Evolutionary conservation across 2,113 vertebrate species (phyloP), one percentile per base, ranked within the genome.

Genomic region (Amphilophus citrinellus): DNA sequence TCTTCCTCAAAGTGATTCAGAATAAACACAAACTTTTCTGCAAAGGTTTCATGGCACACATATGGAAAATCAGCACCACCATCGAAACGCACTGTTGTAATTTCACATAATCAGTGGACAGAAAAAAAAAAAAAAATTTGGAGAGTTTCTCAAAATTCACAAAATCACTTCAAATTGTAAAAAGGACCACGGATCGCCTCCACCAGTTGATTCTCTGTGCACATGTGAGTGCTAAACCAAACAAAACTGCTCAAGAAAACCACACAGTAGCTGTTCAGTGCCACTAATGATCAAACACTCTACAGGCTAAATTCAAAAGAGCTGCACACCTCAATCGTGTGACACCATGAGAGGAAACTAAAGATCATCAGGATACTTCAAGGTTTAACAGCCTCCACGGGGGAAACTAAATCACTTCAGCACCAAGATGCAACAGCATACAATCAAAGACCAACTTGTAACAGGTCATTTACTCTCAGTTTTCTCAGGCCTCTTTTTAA

Each of bases 101-200:
- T 7, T 35, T 35, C 35, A 35, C 6, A 7, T 7, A 35, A 35
- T 7, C 35, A 7, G 32, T 35, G 35, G 35, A 35, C 35, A 35
- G 2, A 6, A 35, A 35, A 35, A 35, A 6, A 35, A 35, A 6
- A 6, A 35, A 35, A 6, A 6, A 35, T 35, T 6, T 35, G 6
- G 6, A 7, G 35, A 35, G 35, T 35, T 35, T 35, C 35, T 35
- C 6, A 1, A 7, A 35, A 7, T 7, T 35, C 6, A 35, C 5
- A 30, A 30, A 30, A 30, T 30, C 30, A 2, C 32, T 35, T 35
- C 32, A 35, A 35, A 35, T 1, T 35, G 44, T 6, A 0, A 0
- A 27, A 5, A 0, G 66, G 44, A 0, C 24, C 22, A 30, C 0
- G 18, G 22, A 11, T 37, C 1, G 1, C 65, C 22, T 68, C 42